Conservation (phyloP, 2,888 invertebrate genomes). For the Stenodema calcarata region DNA sequence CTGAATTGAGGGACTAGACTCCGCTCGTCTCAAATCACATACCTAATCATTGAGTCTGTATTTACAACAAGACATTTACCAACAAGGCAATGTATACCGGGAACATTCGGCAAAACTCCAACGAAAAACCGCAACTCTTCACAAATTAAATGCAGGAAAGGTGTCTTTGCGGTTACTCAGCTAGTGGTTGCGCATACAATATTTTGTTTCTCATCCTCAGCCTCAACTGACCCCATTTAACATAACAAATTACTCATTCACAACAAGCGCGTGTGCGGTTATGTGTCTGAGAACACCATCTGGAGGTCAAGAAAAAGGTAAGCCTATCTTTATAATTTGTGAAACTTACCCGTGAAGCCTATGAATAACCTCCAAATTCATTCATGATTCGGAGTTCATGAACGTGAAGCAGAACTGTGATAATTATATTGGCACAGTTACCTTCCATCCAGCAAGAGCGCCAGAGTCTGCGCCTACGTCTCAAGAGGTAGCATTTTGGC, state of each 20-base stretch:
- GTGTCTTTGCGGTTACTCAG: neutral
- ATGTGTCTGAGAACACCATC: neutral
- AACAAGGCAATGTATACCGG: neutral
- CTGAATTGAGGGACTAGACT: too few relatives aligned
- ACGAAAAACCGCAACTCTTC: neutral
- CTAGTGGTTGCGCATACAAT: neutral
- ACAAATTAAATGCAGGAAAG: neutral
- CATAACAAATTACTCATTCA: neutral
- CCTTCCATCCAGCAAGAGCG: too few relatives aligned
- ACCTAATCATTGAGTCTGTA: too few relatives aligned
- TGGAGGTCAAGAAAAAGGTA: neutral
- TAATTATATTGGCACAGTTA: too few relatives aligned
- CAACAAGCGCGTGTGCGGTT: neutral
- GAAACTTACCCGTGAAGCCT: too few relatives aligned
- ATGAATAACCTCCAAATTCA: too few relatives aligned
- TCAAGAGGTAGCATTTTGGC: too few relatives aligned
- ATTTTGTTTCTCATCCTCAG: neutral
- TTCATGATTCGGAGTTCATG: too few relatives aligned
- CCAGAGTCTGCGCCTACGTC: too few relatives aligned
- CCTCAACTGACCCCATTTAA: neutral
- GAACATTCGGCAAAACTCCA: neutral
- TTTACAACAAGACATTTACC: neutral
- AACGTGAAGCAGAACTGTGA: too few relatives aligned
- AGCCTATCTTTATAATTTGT: too few relatives aligned
- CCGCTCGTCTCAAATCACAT: too few relatives aligned